phyloP scores from a whole-genome alignment of 2,888 invertebrate species.

The Tethea ocularis region DNA sequence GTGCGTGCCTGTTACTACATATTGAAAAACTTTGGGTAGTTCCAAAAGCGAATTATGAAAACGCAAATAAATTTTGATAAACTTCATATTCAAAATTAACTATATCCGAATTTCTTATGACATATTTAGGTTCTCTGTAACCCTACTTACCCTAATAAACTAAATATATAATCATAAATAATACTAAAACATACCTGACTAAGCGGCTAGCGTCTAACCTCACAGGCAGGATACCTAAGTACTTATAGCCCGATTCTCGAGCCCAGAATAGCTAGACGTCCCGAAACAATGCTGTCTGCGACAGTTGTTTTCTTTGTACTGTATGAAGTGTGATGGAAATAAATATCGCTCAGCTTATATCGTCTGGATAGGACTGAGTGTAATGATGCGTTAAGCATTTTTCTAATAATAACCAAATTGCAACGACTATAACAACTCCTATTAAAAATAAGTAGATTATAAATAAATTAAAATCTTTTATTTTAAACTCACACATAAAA shows the following conservation, averaged over 20 bases:
- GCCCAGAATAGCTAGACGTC: not conserved
- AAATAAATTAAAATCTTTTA: no score
- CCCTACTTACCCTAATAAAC: not conserved
- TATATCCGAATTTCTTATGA: not conserved
- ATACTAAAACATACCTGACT: not conserved
- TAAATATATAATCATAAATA: not conserved
- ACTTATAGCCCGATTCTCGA: not conserved
- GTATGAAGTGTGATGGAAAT: not conserved
- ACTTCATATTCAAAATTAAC: not conserved
- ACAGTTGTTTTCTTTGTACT: not conserved
- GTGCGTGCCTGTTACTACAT: no score
- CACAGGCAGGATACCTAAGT: not conserved
- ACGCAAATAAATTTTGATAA: not conserved
- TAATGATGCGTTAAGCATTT: not conserved
- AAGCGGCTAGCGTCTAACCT: not conserved
- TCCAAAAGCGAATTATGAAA: not conserved
- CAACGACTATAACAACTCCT: no score
- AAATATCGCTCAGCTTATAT: not conserved
- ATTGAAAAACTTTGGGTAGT: not conserved
- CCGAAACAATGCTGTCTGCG: constrained; percentile 2
- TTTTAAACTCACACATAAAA: no score
- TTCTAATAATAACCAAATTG: no score
- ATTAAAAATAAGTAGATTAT: no score
- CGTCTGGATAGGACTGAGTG: not conserved
- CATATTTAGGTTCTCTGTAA: not conserved